A percentile compares a stretch with the other conserved stretches of the same genome.
Evolutionary conservation across 2,113 vertebrate species (phyloP).

Genomic region (cat (Felis catus)): DNA sequence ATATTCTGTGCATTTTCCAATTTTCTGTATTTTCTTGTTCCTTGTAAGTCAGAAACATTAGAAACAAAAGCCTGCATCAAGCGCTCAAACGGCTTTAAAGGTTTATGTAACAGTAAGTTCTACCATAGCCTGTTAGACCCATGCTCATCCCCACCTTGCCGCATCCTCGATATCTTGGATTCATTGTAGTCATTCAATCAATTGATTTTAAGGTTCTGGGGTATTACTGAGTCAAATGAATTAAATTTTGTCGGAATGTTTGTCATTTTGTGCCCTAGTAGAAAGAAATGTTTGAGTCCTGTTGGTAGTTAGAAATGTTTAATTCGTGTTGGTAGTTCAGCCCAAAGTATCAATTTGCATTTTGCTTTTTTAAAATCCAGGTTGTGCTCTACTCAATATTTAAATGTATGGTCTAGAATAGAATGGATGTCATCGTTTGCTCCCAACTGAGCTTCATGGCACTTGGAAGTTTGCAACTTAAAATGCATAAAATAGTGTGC

Average conservation of each 20-base stretch:
- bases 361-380: not conserved
- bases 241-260: not conserved
- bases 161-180: not conserved
- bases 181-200: not conserved
- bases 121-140: not conserved
- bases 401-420: not conserved
- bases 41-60: not conserved
- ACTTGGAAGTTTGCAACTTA: not conserved
- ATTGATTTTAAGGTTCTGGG: conserved; percentile 42
- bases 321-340: not conserved
- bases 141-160: not conserved
- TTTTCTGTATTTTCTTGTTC: not conserved
- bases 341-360: not conserved
- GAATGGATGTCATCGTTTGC: not conserved
- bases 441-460: not conserved
- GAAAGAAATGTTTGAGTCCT: conserved; percentile 1
- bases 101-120: not conserved
- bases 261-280: not conserved
- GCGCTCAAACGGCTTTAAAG: not conserved
- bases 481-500: not conserved
- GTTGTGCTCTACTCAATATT: not conserved
- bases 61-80: not conserved
- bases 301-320: not conserved
- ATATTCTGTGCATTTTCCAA: not conserved
- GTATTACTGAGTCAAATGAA: conserved; percentile 1